Percentiles rank a stretch among this genome's conserved stretches.
Conservation (phyloP, 2,113 vertebrate species). For the Cryptoleucopteryx plumbea region DNA sequence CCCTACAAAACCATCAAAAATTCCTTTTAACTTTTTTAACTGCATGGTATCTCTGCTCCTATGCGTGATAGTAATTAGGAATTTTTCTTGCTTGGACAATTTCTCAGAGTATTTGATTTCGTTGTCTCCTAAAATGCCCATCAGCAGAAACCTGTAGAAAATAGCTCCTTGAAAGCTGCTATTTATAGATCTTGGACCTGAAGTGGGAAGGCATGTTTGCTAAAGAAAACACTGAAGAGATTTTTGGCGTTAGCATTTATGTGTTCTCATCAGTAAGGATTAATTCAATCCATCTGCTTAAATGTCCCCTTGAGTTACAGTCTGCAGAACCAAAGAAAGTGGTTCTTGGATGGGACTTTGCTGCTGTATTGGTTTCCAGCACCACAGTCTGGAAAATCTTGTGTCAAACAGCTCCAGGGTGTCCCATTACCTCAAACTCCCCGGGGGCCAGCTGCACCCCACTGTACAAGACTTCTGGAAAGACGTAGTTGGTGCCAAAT, state of each 20-base stretch:
- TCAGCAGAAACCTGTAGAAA: not conserved
- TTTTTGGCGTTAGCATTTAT: not conserved
- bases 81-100: not conserved
- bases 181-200: not conserved
- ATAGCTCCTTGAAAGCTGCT: not conserved
- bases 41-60: not conserved
- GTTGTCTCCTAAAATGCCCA: not conserved
- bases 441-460: slow-evolving; percentile 57
- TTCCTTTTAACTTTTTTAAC: not conserved
- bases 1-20: accelerated
- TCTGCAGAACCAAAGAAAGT: not conserved
- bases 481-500: slow-evolving; percentile 65
- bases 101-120: not conserved
- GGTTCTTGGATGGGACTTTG: not conserved
- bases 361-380: not conserved
- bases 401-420: not conserved
- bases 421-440: slow-evolving; percentile 66
- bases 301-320: not conserved
- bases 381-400: not conserved
- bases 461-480: slow-evolving; percentile 75
- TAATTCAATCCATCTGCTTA: not conserved
- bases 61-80: not conserved
- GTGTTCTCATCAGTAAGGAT: not conserved
- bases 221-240: not conserved
- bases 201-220: not conserved